phyloP scores from a whole-genome alignment of 2,113 vertebrate species.

The Chrysochloris asiatica region DNA sequence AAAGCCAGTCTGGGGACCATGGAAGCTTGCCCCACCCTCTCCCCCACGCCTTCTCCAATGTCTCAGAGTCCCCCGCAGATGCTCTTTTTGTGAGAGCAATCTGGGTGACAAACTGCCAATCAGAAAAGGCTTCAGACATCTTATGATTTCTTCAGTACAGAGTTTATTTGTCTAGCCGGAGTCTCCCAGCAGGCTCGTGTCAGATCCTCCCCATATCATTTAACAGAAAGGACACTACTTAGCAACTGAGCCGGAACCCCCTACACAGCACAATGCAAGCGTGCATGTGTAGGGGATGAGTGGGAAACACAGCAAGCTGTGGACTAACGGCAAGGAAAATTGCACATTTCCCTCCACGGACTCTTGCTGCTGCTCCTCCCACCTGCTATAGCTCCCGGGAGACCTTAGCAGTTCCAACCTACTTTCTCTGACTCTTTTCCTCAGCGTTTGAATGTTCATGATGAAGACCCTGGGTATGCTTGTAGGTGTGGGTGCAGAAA shows the following conservation, averaged over 20 bases:
- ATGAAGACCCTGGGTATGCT: neutral
- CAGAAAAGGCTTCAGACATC: neutral
- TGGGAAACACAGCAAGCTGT: neutral
- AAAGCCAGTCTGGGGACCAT: neutral
- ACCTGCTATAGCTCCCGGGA: accelerated
- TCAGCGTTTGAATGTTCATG: neutral
- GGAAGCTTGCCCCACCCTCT: neutral
- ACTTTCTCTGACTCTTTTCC: neutral
- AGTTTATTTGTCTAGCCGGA: neutral
- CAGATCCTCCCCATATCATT: neutral
- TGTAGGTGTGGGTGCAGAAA: neutral
- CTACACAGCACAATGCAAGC: neutral
- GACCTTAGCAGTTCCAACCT: neutral
- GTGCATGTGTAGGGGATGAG: neutral
- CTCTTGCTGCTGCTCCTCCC: neutral
- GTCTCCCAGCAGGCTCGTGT: neutral
- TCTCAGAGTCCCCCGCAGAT: no score
- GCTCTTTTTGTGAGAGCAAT: neutral
- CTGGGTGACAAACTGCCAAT: neutral
- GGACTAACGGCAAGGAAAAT: constrained; percentile 23
- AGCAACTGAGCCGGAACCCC: neutral
- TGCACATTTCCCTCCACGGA: neutral
- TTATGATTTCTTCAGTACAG: neutral
- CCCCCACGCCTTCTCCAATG: neutral
- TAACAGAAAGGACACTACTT: neutral